These are phyloP conservation scores for Leptarthrus brevirostris DNA, from an alignment of 2,888 invertebrate genomes.

Conservation along the genomic window DNA sequence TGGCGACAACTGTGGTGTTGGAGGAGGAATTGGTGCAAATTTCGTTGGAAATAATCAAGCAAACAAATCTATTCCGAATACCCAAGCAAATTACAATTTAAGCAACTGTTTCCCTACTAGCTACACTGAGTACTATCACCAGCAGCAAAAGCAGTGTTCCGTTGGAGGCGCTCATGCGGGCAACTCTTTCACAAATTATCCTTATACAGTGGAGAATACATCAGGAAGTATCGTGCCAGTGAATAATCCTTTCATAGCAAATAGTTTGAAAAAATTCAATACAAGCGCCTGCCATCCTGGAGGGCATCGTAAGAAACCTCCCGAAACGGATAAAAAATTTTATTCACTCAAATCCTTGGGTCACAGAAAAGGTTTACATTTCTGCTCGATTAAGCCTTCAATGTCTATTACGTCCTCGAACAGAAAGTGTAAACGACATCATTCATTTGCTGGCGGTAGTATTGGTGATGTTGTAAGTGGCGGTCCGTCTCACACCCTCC, in stretches of 20 bases:
- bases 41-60: constrained; percentile 54
- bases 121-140: constrained; percentile 65
- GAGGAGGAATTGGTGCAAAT: constrained; percentile 60
- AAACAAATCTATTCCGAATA: constrained; percentile 36
- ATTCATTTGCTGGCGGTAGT: constrained; percentile 66
- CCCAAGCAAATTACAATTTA: constrained; percentile 60
- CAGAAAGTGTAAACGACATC: constrained; percentile 65
- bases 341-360: constrained; percentile 63
- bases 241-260: constrained; percentile 25
- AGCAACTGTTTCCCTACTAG: constrained; percentile 66
- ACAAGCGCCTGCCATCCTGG: constrained; percentile 49
- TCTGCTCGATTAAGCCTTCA: constrained; percentile 55
- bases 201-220: constrained; percentile 60
- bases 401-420: constrained; percentile 35
- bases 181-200: constrained; percentile 61
- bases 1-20: constrained; percentile 54
- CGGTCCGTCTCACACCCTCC: constrained; percentile 32
- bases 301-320: constrained; percentile 50
- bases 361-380: constrained; percentile 55
- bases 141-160: constrained; percentile 57
- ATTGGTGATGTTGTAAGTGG: constrained; percentile 60
- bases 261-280: constrained; percentile 61
- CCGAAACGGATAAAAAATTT: constrained; percentile 57
- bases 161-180: background rate
- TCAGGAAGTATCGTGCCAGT: background rate